Evolutionary conservation across 2,888 invertebrate species (phyloP), one percentile per base, ranked within the genome.

Genomic region (Meta bourneti): DNA sequence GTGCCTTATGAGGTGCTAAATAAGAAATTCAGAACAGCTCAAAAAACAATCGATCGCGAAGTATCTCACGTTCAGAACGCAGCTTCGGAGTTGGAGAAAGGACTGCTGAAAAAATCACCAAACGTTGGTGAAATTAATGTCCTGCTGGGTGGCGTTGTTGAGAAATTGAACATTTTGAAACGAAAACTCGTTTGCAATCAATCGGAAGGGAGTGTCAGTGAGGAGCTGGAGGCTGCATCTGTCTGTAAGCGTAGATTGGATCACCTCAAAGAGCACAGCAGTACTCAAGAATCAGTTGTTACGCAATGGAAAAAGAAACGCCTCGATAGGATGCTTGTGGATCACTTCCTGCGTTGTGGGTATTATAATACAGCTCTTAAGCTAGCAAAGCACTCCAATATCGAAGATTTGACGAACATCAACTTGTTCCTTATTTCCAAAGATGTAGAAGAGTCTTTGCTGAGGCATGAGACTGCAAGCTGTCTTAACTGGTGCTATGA

Each of bases 1-100:
- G 98, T 99, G 93, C 99, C 99, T 1, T 99, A 99, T 94, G 99
- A 99, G 95, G 96, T 99, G 81, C 96, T 99, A 93, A 99, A 99
- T 95, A 99, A 99, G 95, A 98, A 98, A 94, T 99, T 99, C 95
- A 97, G 99, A 88, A 97, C 97, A 78, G 98, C 99, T 2, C 99
- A 99, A 95, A 98, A 99, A 94, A 97, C 97, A 13, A 95, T 99
- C 90, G 99, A 99, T 94, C 96, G 99, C 91, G 99, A 98, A 95
- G 97, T 98, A 11, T 97, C 98, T 1, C 98, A 98, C 94, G 97
- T 99, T 4, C 97, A 97, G 93, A 96, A 96, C 93, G 96, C 97
- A 0, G 97, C 97, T 0, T 96, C 96, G 83, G 98, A 98, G 93
- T 95, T 98, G n/a, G 98, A 98, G 94, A 96, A 96, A 91, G 96